Percentiles rank a stretch among this genome's conserved stretches.
These are phyloP conservation scores for Onychomys leucogaster DNA, from an alignment of 2,797 vertebrate species.

Conservation along the genomic window DNA sequence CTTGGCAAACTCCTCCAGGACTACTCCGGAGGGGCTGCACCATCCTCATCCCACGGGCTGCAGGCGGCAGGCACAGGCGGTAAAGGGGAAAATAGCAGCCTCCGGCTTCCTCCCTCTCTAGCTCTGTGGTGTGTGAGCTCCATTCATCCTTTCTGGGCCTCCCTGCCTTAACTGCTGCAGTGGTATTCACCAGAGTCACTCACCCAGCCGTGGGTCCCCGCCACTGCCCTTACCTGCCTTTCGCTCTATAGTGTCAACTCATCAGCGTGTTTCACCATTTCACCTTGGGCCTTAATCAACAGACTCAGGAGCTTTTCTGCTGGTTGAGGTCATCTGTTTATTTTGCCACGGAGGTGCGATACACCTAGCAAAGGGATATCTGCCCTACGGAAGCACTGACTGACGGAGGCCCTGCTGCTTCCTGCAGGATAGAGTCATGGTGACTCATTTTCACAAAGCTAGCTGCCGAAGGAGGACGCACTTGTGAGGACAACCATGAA, in stretches of 20 bases:
- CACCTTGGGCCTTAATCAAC: background rate
- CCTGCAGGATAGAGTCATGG: background rate
- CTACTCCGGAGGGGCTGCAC: background rate
- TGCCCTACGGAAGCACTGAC: background rate
- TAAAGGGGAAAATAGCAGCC: background rate
- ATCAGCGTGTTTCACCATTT: background rate
- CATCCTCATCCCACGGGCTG: background rate
- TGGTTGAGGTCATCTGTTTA: background rate
- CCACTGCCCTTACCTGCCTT: accelerated
- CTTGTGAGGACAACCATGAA: background rate
- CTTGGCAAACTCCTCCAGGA: background rate
- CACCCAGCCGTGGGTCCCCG: accelerated
- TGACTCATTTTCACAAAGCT: background rate
- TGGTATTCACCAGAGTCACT: background rate
- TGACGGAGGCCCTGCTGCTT: background rate
- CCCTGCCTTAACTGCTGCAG: background rate
- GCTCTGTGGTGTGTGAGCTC: accelerated
- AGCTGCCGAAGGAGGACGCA: background rate
- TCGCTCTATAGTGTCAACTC: background rate
- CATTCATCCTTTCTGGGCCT: background rate
- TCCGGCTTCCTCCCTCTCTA: background rate
- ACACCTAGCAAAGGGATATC: background rate
- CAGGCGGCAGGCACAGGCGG: background rate
- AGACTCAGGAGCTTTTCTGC: background rate
- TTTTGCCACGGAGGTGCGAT: background rate